These are phyloP conservation scores for Drosophila neocordata DNA, from an alignment of 1,140 invertebrate species.

Conservation along the genomic window DNA sequence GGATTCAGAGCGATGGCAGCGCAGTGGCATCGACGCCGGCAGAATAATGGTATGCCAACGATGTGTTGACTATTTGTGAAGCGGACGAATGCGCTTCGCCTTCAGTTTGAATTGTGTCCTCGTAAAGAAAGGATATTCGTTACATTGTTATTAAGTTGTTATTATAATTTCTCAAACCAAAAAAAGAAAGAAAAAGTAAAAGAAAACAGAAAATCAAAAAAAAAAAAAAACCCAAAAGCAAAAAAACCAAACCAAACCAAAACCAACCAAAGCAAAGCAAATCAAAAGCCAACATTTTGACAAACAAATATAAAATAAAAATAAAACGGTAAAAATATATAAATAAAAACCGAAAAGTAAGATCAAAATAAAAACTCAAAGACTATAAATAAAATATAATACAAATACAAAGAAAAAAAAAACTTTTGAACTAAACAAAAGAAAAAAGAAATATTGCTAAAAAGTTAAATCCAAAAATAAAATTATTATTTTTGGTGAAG, in stretches of 20 bases:
- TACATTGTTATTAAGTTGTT: constrained; percentile 83
- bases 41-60: constrained; percentile 70
- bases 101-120: constrained; percentile 83
- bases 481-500: background rate
- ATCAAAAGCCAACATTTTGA: constrained; percentile 52
- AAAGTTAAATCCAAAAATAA: constrained; percentile 29
- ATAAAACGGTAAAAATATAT: background rate
- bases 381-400: constrained; percentile 19
- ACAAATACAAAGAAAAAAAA: constrained; percentile 33
- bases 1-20: constrained; percentile 48
- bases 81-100: constrained; percentile 74
- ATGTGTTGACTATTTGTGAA: constrained; percentile 82
- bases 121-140: constrained; percentile 83
- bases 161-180: constrained; percentile 82
- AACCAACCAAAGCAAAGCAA: constrained; percentile 44
- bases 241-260: constrained; percentile 35
- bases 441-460: background rate
- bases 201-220: constrained; percentile 15
- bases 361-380: constrained; percentile 34
- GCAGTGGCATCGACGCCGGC: constrained; percentile 58
- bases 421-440: constrained; percentile 10
- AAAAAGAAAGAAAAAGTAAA: constrained; percentile 48
- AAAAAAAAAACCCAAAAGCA: constrained; percentile 35
- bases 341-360: constrained; percentile 36
- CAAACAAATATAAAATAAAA: constrained; percentile 39